Evolutionary conservation across 2,797 vertebrate genomes (phyloP).

Genomic region (Apodemus agrarius): DNA sequence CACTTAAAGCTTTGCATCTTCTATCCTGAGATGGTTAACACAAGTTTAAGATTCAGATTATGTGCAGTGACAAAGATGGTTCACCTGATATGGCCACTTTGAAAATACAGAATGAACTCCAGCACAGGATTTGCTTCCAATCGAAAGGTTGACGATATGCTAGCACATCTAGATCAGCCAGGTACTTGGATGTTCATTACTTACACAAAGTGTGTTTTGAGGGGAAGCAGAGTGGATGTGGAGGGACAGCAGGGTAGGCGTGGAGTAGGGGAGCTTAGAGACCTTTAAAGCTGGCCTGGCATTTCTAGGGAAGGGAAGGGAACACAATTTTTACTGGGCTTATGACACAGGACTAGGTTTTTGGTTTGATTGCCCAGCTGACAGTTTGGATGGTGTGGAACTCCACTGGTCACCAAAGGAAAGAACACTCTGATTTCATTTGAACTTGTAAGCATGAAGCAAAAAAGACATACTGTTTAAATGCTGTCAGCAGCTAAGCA

Average conservation of each 20-base stretch:
- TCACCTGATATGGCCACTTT: neutral
- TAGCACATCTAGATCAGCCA: neutral
- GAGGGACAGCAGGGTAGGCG: neutral
- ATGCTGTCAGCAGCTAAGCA: neutral
- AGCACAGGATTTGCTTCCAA: slow-evolving; percentile 46
- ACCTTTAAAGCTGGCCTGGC: neutral
- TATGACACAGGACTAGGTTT: neutral
- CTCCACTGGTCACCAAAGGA: neutral
- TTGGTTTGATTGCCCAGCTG: neutral
- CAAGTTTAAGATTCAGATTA: neutral
- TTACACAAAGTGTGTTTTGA: neutral
- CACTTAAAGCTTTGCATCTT: neutral
- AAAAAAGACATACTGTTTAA: neutral
- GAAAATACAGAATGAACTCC: slow-evolving; percentile 8
- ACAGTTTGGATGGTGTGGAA: neutral
- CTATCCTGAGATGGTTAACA: slow-evolving; percentile 39
- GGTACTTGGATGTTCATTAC: slow-evolving; percentile 27
- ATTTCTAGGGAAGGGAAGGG: slow-evolving; percentile 31
- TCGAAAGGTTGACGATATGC: slow-evolving; percentile 13
- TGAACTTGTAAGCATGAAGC: slow-evolving; percentile 18
- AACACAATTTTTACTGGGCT: slow-evolving; percentile 8
- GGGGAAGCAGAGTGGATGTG: neutral
- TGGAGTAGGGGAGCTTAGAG: neutral
- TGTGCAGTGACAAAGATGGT: neutral
- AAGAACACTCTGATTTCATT: neutral